Percentiles rank a stretch among this genome's conserved stretches.
These are phyloP conservation scores for Dioctria linearis DNA, from an alignment of 2,888 invertebrate genomes.

Conservation along the genomic window DNA sequence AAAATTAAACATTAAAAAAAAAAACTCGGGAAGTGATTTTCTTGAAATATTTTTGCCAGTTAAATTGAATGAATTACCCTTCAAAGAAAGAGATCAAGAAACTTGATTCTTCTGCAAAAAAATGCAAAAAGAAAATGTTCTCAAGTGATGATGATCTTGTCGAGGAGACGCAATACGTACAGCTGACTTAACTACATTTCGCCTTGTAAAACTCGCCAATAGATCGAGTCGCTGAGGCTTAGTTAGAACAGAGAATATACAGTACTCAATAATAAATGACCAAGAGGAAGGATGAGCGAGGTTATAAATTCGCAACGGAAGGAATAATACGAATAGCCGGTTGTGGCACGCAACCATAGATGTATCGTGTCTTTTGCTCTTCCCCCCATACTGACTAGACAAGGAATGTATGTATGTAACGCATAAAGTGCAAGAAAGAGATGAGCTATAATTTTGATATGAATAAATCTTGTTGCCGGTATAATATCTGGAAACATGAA, in stretches of 20 bases:
- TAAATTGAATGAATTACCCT: constrained; percentile 46
- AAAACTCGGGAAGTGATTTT: constrained; percentile 25
- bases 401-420: not conserved
- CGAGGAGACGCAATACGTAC: constrained; percentile 4
- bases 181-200: constrained; percentile 17
- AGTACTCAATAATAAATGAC: not conserved
- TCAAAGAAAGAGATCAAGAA: constrained; percentile 43
- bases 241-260: not conserved
- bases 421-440: not conserved
- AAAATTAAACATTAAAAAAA: constrained; percentile 29
- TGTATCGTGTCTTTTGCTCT: not conserved
- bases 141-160: constrained; percentile 27
- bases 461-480: constrained; percentile 50
- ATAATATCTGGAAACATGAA: constrained; percentile 52
- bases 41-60: constrained; percentile 51
- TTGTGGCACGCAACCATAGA: not conserved
- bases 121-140: constrained; percentile 21
- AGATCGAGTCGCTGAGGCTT: not conserved
- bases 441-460: constrained; percentile 25
- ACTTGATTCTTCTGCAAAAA: constrained; percentile 18
- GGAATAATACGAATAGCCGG: not conserved
- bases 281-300: constrained; percentile 33
- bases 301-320: constrained; percentile 33
- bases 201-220: not conserved
- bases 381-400: no score